A percentile compares a stretch with the other conserved stretches of the same genome.
phyloP scores from a whole-genome alignment of 2,113 vertebrate species.

The Caloenas nicobarica region DNA sequence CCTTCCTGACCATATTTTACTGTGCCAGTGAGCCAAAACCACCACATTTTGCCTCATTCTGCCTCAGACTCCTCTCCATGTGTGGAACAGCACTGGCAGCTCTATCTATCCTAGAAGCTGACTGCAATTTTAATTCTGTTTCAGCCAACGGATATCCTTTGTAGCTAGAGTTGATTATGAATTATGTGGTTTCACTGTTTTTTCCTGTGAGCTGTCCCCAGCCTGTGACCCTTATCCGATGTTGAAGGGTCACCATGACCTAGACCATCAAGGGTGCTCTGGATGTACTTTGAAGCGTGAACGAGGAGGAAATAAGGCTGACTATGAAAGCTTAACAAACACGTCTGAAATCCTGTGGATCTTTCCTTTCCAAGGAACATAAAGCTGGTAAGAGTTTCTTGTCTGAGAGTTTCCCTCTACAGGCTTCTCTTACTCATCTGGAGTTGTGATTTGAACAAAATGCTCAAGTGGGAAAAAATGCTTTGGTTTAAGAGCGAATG shows the following conservation, averaged over 20 bases:
- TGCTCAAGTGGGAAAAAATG: not conserved
- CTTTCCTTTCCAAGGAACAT: not conserved
- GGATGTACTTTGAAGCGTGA: not conserved
- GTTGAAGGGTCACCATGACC: not conserved
- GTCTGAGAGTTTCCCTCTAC: not conserved
- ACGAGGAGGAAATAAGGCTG: not conserved
- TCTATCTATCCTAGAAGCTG: rapidly evolving
- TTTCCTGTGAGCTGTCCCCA: rapidly evolving
- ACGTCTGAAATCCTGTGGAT: not conserved
- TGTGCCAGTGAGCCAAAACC: not conserved
- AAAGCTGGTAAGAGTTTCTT: not conserved
- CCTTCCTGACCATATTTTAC: not conserved
- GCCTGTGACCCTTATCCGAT: rapidly evolving
- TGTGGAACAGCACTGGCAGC: not conserved
- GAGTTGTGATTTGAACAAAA: not conserved
- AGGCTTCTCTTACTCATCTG: not conserved
- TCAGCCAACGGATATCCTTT: rapidly evolving
- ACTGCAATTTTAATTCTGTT: not conserved
- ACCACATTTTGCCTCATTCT: not conserved
- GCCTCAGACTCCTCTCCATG: not conserved
- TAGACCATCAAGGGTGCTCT: not conserved
- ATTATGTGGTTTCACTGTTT: not conserved
- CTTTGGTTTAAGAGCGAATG: not conserved
- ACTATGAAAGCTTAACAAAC: not conserved
- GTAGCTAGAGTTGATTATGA: not conserved